phyloP scores from a whole-genome alignment of 2,888 invertebrate genomes.

The Dione juno region DNA sequence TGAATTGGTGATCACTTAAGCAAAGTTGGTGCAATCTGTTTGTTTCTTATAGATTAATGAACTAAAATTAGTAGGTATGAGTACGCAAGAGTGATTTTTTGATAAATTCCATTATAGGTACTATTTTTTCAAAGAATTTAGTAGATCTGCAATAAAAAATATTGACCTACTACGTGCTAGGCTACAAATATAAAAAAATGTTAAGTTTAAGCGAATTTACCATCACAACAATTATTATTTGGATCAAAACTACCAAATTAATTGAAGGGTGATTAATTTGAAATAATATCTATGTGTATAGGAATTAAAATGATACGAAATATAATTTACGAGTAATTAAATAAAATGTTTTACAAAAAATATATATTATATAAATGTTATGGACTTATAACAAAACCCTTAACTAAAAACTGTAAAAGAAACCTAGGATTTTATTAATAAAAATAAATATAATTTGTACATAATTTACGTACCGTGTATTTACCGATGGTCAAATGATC shows the following conservation, averaged over 20 bases:
- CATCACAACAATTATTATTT: slow-evolving; percentile 16
- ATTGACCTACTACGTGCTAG: slow-evolving; percentile 29
- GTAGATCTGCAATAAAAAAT: slow-evolving; percentile 26
- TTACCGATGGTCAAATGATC: slow-evolving; percentile 32
- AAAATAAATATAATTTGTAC: slow-evolving; percentile 6
- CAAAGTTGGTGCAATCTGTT: slow-evolving; percentile 29
- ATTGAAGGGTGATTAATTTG: slow-evolving; percentile 23
- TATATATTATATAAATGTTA: slow-evolving; percentile 23
- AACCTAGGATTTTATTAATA: slow-evolving; percentile 5
- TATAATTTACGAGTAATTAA: neutral
- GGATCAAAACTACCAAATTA: slow-evolving; percentile 23
- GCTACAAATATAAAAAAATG: slow-evolving; percentile 12
- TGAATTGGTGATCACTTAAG: slow-evolving; percentile 27
- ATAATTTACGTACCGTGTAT: slow-evolving; percentile 39
- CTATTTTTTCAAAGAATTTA: slow-evolving; percentile 11
- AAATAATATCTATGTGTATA: slow-evolving; percentile 14
- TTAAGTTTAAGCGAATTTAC: slow-evolving; percentile 18
- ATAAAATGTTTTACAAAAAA: slow-evolving; percentile 14
- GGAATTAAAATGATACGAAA: slow-evolving; percentile 24
- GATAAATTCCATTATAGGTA: neutral
- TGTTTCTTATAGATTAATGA: slow-evolving; percentile 5
- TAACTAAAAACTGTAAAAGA: neutral
- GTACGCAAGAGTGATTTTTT: neutral
- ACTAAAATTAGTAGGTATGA: neutral
- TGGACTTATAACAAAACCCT: slow-evolving; percentile 5